Conservation (phyloP, 1,140 invertebrate genomes). For the Drosophila simulans region DNA sequence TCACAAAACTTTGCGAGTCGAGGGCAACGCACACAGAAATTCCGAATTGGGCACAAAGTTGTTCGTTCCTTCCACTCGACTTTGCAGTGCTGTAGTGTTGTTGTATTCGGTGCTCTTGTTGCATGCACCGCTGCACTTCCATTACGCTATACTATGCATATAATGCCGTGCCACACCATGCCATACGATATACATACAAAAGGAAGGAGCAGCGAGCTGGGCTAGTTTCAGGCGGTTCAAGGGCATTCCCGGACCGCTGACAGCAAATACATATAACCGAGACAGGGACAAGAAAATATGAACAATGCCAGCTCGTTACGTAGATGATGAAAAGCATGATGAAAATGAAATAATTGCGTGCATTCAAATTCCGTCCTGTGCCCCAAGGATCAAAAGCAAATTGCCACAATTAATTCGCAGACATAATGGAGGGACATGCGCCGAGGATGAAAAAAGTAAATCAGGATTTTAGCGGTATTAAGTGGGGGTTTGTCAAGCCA, state of each 20-base stretch:
- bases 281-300: constrained; percentile 40
- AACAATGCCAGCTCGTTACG: constrained; percentile 54
- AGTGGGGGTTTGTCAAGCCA: constrained; percentile 7
- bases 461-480: constrained; percentile 38
- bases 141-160: constrained; percentile 54
- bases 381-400: constrained; percentile 50
- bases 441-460: constrained; percentile 43
- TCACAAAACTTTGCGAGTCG: constrained; percentile 28
- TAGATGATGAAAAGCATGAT: constrained; percentile 55
- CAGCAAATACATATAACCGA: constrained; percentile 42
- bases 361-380: constrained; percentile 42
- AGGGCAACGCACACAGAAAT: constrained; percentile 41
- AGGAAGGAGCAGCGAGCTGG: constrained; percentile 33
- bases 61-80: constrained; percentile 35
- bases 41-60: constrained; percentile 56
- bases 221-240: constrained; percentile 73
- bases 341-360: constrained; percentile 57
- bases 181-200: constrained; percentile 33
- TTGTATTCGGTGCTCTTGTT: constrained; percentile 37
- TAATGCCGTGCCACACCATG: constrained; percentile 10
- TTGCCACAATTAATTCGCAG: constrained; percentile 55
- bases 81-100: constrained; percentile 29
- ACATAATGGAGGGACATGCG: constrained; percentile 38
- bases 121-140: constrained; percentile 75
- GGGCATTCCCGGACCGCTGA: constrained; percentile 59